Evolutionary conservation across 2,888 invertebrate species (phyloP), one percentile per base, ranked within the genome.

Genomic region (Cerceris rybyensis): DNA sequence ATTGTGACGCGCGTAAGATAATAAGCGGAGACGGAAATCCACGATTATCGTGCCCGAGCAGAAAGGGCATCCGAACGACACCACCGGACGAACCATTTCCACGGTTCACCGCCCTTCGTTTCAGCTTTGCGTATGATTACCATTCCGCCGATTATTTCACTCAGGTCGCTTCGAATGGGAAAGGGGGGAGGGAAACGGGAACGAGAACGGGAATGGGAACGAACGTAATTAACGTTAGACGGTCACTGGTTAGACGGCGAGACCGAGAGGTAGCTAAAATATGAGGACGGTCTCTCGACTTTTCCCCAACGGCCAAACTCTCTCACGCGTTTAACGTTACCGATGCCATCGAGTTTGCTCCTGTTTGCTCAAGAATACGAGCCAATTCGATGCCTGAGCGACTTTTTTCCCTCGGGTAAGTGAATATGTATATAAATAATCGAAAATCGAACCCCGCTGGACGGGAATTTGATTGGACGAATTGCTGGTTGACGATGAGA

Each of bases 61-160:
- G 87, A 88, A 88, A 88, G 88, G 84, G 88, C 86, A 86, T 86
- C 87, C 86, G 75, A 87, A 82, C 78, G 75, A 74, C 76, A 81
- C 85, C 86, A 90, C 91, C 91, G 92, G 92, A 91, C 91, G 91
- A 90, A 87, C 82, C 90, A 88, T 91, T 90, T 91, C 90, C 91
- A 92, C 91, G 92, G 89, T 92, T 90, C 92, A 90, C 83, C 90
- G 89, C 87, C 78, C 87, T 84, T 78, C 83, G 83, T 84, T 79
- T 87, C 86, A 76, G 77, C 80, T 82, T 84, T 80, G 83, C 85
- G 86, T 85, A 85, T 80, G 83, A 86, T 86, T 85, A 83, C 84
- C 83, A 77, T 84, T 78, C 84, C 69, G 61, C 59, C 79, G 82
- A 86, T 86, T 86, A 86, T 83, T 86, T 80, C 63, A 77, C 66